These are phyloP conservation scores for Bibio marci DNA, from an alignment of 2,888 invertebrate species.

Conservation along the genomic window DNA sequence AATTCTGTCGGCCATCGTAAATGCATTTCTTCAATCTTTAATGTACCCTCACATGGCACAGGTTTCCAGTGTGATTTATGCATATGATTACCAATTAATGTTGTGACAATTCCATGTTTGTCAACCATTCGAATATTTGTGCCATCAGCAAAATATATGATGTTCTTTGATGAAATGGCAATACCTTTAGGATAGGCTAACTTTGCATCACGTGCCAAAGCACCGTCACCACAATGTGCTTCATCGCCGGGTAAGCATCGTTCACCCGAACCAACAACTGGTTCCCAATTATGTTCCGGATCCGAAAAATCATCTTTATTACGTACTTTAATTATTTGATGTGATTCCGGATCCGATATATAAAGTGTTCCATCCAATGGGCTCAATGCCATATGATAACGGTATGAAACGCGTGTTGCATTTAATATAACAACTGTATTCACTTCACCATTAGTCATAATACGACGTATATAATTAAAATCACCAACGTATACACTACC, in stretches of 20 bases:
- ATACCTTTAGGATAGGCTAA: slow-evolving; percentile 93
- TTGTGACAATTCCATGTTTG: slow-evolving; percentile 79
- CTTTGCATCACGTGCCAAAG: slow-evolving; percentile 79
- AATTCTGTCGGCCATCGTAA: slow-evolving; percentile 93
- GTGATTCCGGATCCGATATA: slow-evolving; percentile 90
- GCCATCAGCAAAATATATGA: slow-evolving; percentile 89
- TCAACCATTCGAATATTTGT: slow-evolving; percentile 89
- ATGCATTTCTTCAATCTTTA: slow-evolving; percentile 84
- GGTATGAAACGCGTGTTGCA: slow-evolving; percentile 83
- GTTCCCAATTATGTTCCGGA: slow-evolving; percentile 87
- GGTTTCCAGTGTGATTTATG: slow-evolving; percentile 89
- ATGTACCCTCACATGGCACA: slow-evolving; percentile 77
- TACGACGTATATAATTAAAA: slow-evolving; percentile 80
- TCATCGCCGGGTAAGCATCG: slow-evolving; percentile 85
- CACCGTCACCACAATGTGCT: slow-evolving; percentile 92
- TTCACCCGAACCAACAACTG: slow-evolving; percentile 87
- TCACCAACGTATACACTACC: slow-evolving; percentile 92
- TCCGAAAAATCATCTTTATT: slow-evolving; percentile 67
- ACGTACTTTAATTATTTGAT: slow-evolving; percentile 78
- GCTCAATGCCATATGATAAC: slow-evolving; percentile 91
- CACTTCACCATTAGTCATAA: slow-evolving; percentile 63
- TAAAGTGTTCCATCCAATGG: slow-evolving; percentile 87
- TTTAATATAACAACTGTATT: slow-evolving; percentile 38
- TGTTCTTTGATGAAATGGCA: slow-evolving; percentile 81
- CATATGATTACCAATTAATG: slow-evolving; percentile 84